Evolutionary conservation across 2,797 vertebrate genomes (phyloP).

Genomic region (Sebastes vulpes): DNA sequence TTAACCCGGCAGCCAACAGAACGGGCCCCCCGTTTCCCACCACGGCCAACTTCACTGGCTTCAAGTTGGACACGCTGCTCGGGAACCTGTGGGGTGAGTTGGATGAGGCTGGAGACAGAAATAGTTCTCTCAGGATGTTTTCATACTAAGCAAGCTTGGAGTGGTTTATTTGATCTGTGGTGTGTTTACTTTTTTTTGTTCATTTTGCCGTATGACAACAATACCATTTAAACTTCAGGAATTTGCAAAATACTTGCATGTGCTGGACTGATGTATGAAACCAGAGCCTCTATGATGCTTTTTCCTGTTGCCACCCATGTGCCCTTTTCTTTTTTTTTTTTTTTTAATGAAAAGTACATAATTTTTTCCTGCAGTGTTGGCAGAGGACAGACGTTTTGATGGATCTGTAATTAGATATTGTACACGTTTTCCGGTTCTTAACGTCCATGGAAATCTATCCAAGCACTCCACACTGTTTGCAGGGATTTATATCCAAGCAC

Average conservation of each 20-base stretch:
- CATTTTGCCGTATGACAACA: not conserved
- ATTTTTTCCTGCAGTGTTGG: not conserved
- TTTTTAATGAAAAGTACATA: not conserved
- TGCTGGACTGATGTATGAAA: not conserved
- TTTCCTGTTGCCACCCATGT: not conserved
- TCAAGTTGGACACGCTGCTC: conserved; percentile 88
- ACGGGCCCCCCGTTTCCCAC: conserved; percentile 28
- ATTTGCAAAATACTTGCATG: not conserved
- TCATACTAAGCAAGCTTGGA: not conserved
- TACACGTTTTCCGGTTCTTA: not conserved
- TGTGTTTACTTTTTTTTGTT: not conserved
- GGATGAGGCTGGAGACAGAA: not conserved
- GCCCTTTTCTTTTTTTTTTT: not conserved
- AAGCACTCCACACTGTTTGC: not conserved
- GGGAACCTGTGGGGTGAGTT: conserved; percentile 87
- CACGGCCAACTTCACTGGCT: conserved; percentile 88
- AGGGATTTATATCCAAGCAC: conserved; percentile 46
- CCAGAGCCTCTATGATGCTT: not conserved
- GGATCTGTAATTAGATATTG: conserved; percentile 13
- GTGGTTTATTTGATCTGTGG: not conserved
- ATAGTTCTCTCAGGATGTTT: not conserved
- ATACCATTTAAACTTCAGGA: not conserved
- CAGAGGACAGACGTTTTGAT: not conserved
- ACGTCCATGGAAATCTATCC: not conserved
- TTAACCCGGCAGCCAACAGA: conserved; percentile 32